Percentiles rank a stretch among this genome's conserved stretches.
phyloP scores from a whole-genome alignment of 2,797 vertebrate species.

The Lycodopsis pacificus region DNA sequence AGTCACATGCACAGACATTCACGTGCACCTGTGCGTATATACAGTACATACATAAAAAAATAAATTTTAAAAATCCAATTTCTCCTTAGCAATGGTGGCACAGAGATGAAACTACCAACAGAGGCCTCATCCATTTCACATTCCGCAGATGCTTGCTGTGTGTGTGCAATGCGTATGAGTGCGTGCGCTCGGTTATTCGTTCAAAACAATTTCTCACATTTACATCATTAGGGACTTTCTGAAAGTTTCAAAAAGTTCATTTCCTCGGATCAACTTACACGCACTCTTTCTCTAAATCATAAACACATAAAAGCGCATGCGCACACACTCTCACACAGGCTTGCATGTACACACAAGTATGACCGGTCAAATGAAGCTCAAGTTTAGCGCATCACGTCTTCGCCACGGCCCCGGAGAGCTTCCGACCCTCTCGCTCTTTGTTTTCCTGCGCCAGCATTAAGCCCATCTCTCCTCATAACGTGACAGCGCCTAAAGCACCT shows the following conservation, averaged over 20 bases:
- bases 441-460: constrained; percentile 52
- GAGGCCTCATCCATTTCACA: constrained; percentile 32
- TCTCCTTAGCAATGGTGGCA: constrained; percentile 60
- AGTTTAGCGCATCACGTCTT: constrained; percentile 34
- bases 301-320: constrained; percentile 13
- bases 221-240: constrained; percentile 40
- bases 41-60: constrained; percentile 30
- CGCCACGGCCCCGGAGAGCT: constrained; percentile 34
- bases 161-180: constrained; percentile 3
- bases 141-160: constrained; percentile 17
- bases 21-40: constrained; percentile 22
- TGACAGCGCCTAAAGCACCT: constrained; percentile 66
- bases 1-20: constrained; percentile 21
- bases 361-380: constrained; percentile 41
- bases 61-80: constrained; percentile 51
- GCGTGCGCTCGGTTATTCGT: constrained; percentile 21
- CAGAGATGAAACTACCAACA: constrained; percentile 58
- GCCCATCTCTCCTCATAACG: constrained; percentile 56
- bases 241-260: constrained; percentile 45
- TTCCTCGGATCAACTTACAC: constrained; percentile 20
- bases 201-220: constrained; percentile 48
- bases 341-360: constrained; percentile 13
- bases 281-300: constrained; percentile 20
- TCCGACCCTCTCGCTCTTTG: constrained; percentile 26
- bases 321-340: not conserved